Evolutionary conservation across 2,113 vertebrate genomes (phyloP).

Genomic region (Paraplagusia blochii): DNA sequence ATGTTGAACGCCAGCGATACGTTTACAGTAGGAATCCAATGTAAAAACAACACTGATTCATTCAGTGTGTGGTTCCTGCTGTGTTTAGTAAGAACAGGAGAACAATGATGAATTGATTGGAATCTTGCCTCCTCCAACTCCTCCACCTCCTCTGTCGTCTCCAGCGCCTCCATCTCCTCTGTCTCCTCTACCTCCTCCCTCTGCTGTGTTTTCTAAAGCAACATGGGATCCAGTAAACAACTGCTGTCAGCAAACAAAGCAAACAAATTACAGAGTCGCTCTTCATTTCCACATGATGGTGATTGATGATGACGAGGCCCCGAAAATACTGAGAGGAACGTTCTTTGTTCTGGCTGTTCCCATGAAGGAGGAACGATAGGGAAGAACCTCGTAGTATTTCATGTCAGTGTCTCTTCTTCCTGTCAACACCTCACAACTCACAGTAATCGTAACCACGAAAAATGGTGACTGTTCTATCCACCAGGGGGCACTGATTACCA

Average conservation of each 20-base stretch:
- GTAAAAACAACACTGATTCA: too few relatives aligned
- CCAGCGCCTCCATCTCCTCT: too few relatives aligned
- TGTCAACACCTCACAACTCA: too few relatives aligned
- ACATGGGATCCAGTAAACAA: constrained; percentile 58
- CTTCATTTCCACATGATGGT: constrained; percentile 49
- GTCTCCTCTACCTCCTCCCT: constrained; percentile 18
- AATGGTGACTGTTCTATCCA: too few relatives aligned
- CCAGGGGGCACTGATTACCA: too few relatives aligned
- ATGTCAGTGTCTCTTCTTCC: too few relatives aligned
- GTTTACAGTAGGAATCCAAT: too few relatives aligned
- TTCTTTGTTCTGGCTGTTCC: constrained; percentile 33
- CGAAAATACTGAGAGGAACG: constrained; percentile 52
- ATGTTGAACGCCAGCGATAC: too few relatives aligned
- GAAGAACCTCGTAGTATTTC: constrained; percentile 11
- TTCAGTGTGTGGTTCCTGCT: too few relatives aligned
- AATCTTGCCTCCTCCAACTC: background rate
- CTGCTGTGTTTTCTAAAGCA: constrained; percentile 35
- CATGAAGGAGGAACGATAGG: constrained; percentile 25
- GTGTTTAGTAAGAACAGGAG: too few relatives aligned
- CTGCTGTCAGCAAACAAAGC: constrained; percentile 66
- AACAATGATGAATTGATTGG: constrained; percentile 34
- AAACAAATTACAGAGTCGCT: constrained; percentile 65
- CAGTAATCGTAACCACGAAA: too few relatives aligned
- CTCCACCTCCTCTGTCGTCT: too few relatives aligned
- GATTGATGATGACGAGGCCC: constrained; percentile 61